These are phyloP conservation scores for Endomychus coccineus DNA, from an alignment of 2,888 invertebrate species.

Conservation along the genomic window DNA sequence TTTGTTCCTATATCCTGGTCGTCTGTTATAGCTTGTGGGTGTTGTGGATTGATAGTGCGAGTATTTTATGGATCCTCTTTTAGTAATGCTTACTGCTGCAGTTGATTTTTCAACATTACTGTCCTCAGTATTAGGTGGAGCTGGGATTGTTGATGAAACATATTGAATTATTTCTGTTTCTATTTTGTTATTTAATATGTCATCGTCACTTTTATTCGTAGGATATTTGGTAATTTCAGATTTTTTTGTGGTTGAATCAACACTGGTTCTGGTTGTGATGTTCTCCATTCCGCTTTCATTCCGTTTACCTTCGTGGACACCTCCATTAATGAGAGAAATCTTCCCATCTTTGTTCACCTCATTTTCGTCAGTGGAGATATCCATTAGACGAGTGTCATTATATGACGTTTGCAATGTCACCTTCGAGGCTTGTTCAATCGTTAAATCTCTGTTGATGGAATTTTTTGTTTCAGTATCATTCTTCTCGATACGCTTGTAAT, in stretches of 20 bases:
- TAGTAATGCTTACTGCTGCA: conserved; percentile 12
- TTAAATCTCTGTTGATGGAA: conserved; percentile 32
- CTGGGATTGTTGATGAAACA: conserved; percentile 7
- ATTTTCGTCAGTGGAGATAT: conserved; percentile 9
- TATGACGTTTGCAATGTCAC: conserved; percentile 27
- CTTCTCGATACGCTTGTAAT: conserved; percentile 29
- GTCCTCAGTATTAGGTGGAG: conserved; percentile 10
- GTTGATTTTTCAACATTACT: background rate
- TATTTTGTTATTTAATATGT: conserved; percentile 35
- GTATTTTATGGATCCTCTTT: conserved; percentile 18
- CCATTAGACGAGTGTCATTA: background rate
- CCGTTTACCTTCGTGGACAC: conserved; percentile 14
- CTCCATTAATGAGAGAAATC: conserved; percentile 16
- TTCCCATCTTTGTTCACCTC: conserved; percentile 11
- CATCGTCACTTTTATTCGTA: conserved; percentile 4
- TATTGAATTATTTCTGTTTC: conserved; percentile 31
- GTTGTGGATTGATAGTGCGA: conserved; percentile 37
- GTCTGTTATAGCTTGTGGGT: conserved; percentile 44
- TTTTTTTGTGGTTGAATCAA: conserved; percentile 20
- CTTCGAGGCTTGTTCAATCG: conserved; percentile 44
- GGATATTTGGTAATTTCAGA: conserved; percentile 21
- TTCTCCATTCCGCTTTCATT: conserved; percentile 19
- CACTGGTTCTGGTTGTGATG: conserved; percentile 12
- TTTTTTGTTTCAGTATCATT: conserved; percentile 32
- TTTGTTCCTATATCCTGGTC: conserved; percentile 2